phyloP scores from a whole-genome alignment of 2,113 vertebrate genomes.

The Nerophis lumbriciformis region DNA sequence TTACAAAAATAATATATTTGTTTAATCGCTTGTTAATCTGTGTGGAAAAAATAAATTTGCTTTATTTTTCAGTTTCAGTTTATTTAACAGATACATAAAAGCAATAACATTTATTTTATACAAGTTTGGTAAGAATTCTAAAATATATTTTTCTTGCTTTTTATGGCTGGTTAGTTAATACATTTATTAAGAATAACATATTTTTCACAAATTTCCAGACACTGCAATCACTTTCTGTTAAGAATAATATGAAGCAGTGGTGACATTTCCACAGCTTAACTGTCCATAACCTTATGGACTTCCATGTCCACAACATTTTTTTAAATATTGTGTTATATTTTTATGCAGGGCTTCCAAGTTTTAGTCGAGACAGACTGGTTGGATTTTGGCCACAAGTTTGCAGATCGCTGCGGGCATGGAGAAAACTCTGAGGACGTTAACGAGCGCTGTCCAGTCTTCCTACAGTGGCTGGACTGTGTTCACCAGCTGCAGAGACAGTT shows the following conservation, averaged over 20 bases:
- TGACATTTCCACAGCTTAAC: neutral
- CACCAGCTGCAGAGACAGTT: constrained; percentile 99
- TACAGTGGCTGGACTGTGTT: constrained; percentile 98
- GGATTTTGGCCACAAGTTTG: constrained; percentile 98
- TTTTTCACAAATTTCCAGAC: too few relatives aligned
- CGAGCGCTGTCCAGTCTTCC: constrained; percentile 94
- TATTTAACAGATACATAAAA: too few relatives aligned
- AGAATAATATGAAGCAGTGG: neutral
- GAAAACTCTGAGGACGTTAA: constrained; percentile 94
- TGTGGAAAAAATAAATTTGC: too few relatives aligned
- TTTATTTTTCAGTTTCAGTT: too few relatives aligned
- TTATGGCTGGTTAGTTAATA: too few relatives aligned
- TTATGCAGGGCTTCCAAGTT: constrained; percentile 90
- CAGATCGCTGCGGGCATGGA: constrained; percentile 94
- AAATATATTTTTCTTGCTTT: too few relatives aligned
- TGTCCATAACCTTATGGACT: too few relatives aligned
- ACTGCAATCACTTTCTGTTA: neutral
- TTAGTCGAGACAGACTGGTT: constrained; percentile 96
- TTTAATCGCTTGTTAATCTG: too few relatives aligned
- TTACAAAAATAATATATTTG: too few relatives aligned
- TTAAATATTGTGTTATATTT: neutral
- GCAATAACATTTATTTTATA: too few relatives aligned
- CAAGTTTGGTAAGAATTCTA: too few relatives aligned
- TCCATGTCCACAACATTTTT: neutral
- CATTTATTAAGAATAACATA: too few relatives aligned